phyloP scores from a whole-genome alignment of 2,113 vertebrate genomes.

The Myotis yumanensis region DNA sequence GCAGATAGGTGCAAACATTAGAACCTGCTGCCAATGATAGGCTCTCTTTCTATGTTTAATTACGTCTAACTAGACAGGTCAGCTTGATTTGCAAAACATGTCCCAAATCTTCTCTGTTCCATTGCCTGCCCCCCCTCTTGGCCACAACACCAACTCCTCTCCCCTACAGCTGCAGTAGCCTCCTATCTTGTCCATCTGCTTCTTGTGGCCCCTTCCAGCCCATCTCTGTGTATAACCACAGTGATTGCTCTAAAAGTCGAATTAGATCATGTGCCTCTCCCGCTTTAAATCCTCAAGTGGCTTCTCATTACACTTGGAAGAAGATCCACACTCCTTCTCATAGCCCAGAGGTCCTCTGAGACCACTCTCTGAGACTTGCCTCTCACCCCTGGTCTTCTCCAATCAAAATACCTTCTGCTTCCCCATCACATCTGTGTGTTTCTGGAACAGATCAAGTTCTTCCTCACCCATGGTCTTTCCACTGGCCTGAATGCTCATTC shows the following conservation, averaged over 20 bases:
- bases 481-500: neutral
- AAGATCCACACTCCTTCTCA: too few species aligned
- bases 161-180: neutral
- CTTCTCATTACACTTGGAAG: neutral
- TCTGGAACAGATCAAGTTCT: neutral
- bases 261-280: neutral
- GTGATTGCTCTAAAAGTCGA: neutral
- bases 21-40: neutral
- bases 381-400: too few species aligned
- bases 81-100: neutral
- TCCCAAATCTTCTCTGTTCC: neutral
- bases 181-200: neutral
- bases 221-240: neutral
- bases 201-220: neutral
- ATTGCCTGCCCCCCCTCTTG: neutral
- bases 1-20: neutral
- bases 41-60: neutral
- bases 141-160: neutral
- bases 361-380: neutral
- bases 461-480: neutral
- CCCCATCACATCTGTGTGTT: neutral
- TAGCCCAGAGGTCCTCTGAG: neutral
- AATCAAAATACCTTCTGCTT: neutral
- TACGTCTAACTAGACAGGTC: neutral
- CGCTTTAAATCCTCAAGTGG: neutral